Evolutionary conservation across 2,113 vertebrate species (phyloP), one percentile per base, ranked within the genome.

Genomic region (Ovis aries): DNA sequence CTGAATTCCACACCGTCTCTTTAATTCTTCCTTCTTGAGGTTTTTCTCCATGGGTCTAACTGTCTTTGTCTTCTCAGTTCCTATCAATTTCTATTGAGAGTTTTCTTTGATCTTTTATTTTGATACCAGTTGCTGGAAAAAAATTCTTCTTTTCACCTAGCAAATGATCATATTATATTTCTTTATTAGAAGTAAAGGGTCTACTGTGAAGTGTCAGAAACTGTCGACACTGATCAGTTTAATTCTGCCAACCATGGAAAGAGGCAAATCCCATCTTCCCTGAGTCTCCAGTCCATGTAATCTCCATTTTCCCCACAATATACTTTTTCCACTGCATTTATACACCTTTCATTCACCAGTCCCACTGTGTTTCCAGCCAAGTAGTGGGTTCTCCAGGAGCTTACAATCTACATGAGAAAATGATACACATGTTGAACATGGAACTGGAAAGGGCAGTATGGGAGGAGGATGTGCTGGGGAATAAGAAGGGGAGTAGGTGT

Each of bases 41-140:
- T 85, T 95, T 92, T 87, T 52, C 71, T 83, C 64, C 67, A 17
- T 48, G 29, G 84, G 43, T 83, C 97, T 85, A 82, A 95, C 59
- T 90, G 50, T 81, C 90, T 94, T 92, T 97, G 91, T 93, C 90
- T 89, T 89, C 93, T 59, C 27, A 36, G 52, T 74, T 60, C 40
- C 83, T 60, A 1, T 64, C 27, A 27, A 50, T 89, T 84, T 90
- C 80, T 59, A 4, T 31, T 80, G 85, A 94, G 48, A 92, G 23
- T 89, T 64, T 59, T 84, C 40, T 91, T 94, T 87, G 62, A 40
- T 53, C 64, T 94, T 97, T 96, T 95, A 84, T 93, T 92, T 62
- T 78, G 4, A 77, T 36, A 62, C 43, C 31, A 57, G 25, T 48
- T 48, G 6, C 53, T 81, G 8, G 40, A 50, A 89, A 94, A 80